A percentile compares a stretch with the other conserved stretches of the same genome.
These are phyloP conservation scores for Astur gentilis DNA, from an alignment of 2,113 vertebrate species.

Conservation along the genomic window DNA sequence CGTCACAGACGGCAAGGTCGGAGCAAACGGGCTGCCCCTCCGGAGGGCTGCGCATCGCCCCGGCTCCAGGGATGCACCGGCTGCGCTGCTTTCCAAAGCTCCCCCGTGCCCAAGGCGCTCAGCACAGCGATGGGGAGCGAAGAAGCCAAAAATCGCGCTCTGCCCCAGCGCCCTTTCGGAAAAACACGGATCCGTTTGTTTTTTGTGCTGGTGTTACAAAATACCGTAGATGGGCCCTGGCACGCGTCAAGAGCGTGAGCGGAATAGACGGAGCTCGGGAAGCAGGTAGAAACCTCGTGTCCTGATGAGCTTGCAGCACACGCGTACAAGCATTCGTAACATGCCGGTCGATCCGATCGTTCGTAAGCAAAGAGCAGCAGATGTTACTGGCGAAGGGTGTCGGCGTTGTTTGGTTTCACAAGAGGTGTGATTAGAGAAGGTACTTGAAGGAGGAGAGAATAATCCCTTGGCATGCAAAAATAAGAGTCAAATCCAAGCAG, in stretches of 20 bases:
- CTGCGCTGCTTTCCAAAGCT: background rate
- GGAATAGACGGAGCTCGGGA: background rate
- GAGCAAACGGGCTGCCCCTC: background rate
- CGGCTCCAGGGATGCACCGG: background rate
- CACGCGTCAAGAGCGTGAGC: accelerated
- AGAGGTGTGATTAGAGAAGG: slow-evolving; percentile 18
- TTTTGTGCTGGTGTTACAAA: background rate
- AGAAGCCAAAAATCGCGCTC: background rate
- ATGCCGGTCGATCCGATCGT: accelerated
- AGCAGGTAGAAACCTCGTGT: background rate
- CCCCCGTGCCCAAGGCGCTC: accelerated
- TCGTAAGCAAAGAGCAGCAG: background rate
- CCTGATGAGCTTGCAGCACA: background rate
- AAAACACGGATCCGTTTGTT: background rate
- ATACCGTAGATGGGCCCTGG: background rate
- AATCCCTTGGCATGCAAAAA: background rate
- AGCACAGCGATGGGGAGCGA: background rate
- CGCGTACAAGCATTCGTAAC: background rate
- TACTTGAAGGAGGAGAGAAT: background rate
- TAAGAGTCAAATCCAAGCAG: background rate
- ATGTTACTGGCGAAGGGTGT: background rate
- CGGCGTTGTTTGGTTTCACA: background rate
- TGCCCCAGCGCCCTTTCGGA: background rate
- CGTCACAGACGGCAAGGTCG: background rate
- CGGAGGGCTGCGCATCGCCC: accelerated